These are phyloP conservation scores for Perizoma flavofasciatum DNA, from an alignment of 2,888 invertebrate genomes.

Conservation along the genomic window DNA sequence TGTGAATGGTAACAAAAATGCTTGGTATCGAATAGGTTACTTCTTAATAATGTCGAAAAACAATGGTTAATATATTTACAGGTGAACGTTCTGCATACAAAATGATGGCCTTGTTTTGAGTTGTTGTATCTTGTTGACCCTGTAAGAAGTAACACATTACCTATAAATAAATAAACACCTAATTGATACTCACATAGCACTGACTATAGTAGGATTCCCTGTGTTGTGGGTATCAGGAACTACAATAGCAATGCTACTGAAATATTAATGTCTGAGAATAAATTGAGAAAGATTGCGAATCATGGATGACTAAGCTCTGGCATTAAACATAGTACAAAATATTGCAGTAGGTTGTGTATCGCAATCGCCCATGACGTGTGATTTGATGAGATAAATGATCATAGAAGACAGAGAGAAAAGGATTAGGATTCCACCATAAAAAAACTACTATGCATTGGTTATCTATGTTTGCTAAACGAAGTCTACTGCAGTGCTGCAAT, in stretches of 20 bases:
- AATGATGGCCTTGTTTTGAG: slow-evolving; percentile 29
- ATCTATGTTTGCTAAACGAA: slow-evolving; percentile 6
- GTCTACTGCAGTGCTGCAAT: slow-evolving; percentile 24
- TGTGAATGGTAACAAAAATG: slow-evolving; percentile 60
- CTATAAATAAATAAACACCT: not conserved
- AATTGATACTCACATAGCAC: no score
- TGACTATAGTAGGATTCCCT: not conserved
- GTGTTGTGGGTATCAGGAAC: not conserved
- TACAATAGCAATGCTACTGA: no score
- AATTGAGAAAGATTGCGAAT: no score
- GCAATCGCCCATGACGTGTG: not conserved
- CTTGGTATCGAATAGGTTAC: slow-evolving; percentile 4
- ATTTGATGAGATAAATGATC: not conserved
- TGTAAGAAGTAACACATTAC: not conserved
- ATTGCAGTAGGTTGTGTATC: no score
- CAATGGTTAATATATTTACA: slow-evolving; percentile 53
- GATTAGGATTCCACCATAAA: not conserved
- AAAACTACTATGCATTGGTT: not conserved
- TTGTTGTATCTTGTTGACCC: slow-evolving; percentile 1
- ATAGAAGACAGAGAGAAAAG: not conserved
- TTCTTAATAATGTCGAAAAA: slow-evolving; percentile 57
- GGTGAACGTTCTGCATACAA: slow-evolving; percentile 45
- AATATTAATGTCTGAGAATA: no score
- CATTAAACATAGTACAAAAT: no score
- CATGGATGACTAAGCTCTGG: no score